A percentile compares a stretch with the other conserved stretches of the same genome.
Evolutionary conservation across 2,113 vertebrate genomes (phyloP).

Genomic region (Bufo bufo): DNA sequence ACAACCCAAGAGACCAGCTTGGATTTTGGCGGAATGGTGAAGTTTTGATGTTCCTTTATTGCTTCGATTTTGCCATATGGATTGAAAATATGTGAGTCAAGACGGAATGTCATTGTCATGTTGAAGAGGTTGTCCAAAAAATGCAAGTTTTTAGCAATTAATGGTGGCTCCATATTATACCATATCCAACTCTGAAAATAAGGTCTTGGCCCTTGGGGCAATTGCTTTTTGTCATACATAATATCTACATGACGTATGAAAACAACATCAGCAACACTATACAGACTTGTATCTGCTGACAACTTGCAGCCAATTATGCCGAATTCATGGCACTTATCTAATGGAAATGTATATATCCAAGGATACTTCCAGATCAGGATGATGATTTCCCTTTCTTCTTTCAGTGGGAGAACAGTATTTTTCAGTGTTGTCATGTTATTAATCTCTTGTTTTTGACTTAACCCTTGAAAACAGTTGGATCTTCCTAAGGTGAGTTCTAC

Average conservation of each 20-base stretch:
- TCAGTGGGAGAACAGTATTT: too few species aligned
- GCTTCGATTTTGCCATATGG: conserved; percentile 16
- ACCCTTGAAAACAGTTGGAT: too few species aligned
- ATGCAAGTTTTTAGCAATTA: conserved; percentile 8
- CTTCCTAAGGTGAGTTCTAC: too few species aligned
- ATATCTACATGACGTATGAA: conserved; percentile 32
- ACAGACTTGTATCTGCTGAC: not conserved
- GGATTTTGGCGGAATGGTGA: conserved; percentile 31
- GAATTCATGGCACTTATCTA: not conserved
- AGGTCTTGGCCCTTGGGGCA: conserved; percentile 24
- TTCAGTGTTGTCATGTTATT: too few species aligned
- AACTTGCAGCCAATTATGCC: not conserved
- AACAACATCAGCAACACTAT: not conserved
- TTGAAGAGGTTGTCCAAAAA: conserved; percentile 9
- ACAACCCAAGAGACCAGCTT: conserved; percentile 71
- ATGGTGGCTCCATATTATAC: conserved; percentile 32
- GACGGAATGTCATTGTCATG: conserved; percentile 27
- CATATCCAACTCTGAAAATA: conserved; percentile 24
- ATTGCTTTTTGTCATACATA: conserved; percentile 5
- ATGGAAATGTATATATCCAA: not conserved
- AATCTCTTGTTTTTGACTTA: too few species aligned
- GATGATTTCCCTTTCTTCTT: not conserved
- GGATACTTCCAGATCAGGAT: not conserved
- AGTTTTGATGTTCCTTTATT: not conserved
- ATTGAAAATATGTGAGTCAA: conserved; percentile 16